phyloP scores from a whole-genome alignment of 35 echinoderm and acorn worm species.

The Strongylocentrotus purpuratus region DNA sequence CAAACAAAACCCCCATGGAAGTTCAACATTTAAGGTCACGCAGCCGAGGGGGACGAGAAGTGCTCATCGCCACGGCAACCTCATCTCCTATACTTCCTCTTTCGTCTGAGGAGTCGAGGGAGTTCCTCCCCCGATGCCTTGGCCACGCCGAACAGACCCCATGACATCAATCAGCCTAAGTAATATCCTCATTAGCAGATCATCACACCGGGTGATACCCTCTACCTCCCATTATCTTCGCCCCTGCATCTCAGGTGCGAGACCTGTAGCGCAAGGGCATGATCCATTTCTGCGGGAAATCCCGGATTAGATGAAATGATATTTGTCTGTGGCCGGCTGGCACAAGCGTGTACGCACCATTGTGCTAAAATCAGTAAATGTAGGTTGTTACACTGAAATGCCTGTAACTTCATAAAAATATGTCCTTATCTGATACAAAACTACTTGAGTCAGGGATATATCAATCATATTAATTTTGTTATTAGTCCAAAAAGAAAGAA shows the following conservation, averaged over 20 bases:
- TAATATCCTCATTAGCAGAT: background rate
- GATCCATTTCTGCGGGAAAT: conserved; percentile 27
- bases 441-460: too few relatives aligned
- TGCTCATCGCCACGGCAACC: background rate
- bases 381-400: too few relatives aligned
- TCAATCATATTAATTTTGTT: too few relatives aligned
- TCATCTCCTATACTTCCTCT: background rate
- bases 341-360: background rate
- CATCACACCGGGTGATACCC: background rate
- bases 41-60: background rate
- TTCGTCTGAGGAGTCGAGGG: background rate
- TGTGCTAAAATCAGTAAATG: too few relatives aligned
- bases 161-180: conserved; percentile 30
- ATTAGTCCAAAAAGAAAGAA: too few relatives aligned
- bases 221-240: background rate
- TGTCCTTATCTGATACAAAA: too few relatives aligned
- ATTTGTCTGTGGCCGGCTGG: too few relatives aligned
- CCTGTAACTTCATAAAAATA: too few relatives aligned
- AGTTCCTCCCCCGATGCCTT: background rate
- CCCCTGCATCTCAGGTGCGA: background rate
- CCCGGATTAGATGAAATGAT: background rate
- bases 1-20: background rate
- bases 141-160: background rate
- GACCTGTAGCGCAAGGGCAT: background rate
- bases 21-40: background rate